phyloP scores from a whole-genome alignment of 2,113 vertebrate genomes.

The Rynchops niger region DNA sequence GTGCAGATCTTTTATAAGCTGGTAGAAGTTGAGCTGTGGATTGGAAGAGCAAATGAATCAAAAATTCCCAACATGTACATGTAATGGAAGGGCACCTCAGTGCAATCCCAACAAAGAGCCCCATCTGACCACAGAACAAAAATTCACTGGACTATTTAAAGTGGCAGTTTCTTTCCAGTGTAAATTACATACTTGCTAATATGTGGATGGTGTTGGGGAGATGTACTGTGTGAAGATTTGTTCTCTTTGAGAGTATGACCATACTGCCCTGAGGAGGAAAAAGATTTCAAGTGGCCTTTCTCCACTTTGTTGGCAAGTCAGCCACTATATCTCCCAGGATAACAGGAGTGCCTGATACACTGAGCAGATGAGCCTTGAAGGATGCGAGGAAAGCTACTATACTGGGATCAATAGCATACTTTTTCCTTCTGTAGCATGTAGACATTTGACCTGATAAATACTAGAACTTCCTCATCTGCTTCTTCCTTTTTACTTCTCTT shows the following conservation, averaged over 20 bases:
- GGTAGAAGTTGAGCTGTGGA: neutral
- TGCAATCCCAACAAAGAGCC: neutral
- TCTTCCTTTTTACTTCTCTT: neutral
- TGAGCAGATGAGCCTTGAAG: constrained; percentile 47
- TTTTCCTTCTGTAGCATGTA: neutral
- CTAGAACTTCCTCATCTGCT: neutral
- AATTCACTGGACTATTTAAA: neutral
- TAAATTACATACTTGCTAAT: neutral
- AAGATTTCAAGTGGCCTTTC: constrained; percentile 60
- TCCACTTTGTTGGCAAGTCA: constrained; percentile 47
- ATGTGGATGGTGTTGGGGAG: neutral
- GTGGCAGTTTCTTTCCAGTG: neutral
- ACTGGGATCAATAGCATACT: constrained; percentile 28
- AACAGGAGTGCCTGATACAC: constrained; percentile 19
- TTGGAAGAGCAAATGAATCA: neutral
- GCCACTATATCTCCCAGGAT: constrained; percentile 27
- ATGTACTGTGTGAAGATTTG: neutral
- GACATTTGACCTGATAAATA: neutral
- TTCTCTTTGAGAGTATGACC: constrained; percentile 23
- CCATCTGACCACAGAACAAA: neutral
- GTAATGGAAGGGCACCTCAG: neutral
- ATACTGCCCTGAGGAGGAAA: constrained; percentile 1
- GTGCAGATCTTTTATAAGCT: neutral
- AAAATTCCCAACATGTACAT: neutral
- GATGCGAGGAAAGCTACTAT: constrained; percentile 41